Evolutionary conservation across 2,113 vertebrate genomes (phyloP).

Genomic region (Myocastor coypus): DNA sequence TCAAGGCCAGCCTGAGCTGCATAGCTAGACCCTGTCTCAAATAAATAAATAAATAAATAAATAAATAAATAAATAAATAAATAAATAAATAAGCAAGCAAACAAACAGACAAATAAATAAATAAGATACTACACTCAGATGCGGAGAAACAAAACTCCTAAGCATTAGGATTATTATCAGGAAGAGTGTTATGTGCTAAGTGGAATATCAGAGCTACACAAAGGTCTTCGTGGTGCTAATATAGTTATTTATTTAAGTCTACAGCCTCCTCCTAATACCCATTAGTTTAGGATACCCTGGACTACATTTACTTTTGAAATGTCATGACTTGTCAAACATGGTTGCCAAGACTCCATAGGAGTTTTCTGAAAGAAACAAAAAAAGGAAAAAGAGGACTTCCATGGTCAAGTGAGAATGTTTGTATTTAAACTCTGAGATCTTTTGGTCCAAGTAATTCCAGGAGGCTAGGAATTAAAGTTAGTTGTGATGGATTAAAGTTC

Average conservation of each 20-base stretch:
- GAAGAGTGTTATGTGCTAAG: not conserved
- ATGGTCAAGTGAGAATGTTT: not conserved
- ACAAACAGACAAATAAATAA: too few species aligned
- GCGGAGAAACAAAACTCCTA: not conserved
- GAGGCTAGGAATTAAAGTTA: not conserved
- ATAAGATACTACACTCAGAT: conserved; percentile 43
- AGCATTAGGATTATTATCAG: not conserved
- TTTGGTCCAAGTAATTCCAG: not conserved
- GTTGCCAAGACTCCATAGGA: not conserved
- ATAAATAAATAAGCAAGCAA: not conserved
- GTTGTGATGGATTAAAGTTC: not conserved
- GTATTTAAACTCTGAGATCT: not conserved
- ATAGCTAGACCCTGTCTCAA: too few species aligned
- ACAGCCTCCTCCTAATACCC: not conserved
- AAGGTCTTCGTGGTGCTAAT: not conserved
- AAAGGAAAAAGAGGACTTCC: not conserved
- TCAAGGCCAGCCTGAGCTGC: too few species aligned
- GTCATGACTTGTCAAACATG: not conserved
- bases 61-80: too few species aligned
- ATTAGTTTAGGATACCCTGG: not conserved
- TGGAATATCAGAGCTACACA: not conserved
- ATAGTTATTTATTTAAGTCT: not conserved
- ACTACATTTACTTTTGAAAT: not conserved
- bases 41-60: too few species aligned
- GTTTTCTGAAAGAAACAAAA: not conserved